Evolutionary conservation across 2,888 invertebrate species (phyloP).

Genomic region (Philereme transversata): DNA sequence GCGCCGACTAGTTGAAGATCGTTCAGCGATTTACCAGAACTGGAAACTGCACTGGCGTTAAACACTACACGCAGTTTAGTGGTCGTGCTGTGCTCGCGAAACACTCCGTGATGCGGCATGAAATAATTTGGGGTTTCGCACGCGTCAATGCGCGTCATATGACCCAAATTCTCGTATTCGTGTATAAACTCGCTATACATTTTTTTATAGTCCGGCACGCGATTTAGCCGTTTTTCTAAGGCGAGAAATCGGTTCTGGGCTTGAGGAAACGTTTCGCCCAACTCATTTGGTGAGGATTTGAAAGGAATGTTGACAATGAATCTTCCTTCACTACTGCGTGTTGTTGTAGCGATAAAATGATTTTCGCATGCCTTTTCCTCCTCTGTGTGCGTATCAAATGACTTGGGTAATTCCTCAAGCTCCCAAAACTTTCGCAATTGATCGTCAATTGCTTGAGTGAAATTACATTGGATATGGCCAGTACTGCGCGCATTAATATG

Average conservation of each 20-base stretch:
- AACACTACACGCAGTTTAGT: conserved; percentile 37
- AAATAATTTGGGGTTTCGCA: conserved; percentile 21
- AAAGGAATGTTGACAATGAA: conserved; percentile 25
- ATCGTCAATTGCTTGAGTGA: conserved; percentile 20
- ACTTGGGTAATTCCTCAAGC: conserved; percentile 20
- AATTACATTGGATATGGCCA: conserved; percentile 28
- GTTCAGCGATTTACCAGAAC: conserved; percentile 34
- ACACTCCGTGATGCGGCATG: conserved; percentile 39
- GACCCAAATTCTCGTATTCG: conserved; percentile 31
- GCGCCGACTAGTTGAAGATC: conserved; percentile 42
- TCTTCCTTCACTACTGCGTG: conserved; percentile 21
- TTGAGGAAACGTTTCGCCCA: conserved; percentile 3
- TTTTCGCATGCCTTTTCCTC: conserved; percentile 5
- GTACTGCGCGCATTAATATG: background rate
- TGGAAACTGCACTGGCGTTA: conserved; percentile 31
- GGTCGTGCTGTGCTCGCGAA: conserved; percentile 30
- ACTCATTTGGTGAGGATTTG: conserved; percentile 20
- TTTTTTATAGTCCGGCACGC: conserved; percentile 3
- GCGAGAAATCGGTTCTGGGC: conserved; percentile 5
- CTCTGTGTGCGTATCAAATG: conserved; percentile 3
- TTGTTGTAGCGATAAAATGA: conserved; percentile 12
- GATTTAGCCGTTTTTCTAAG: conserved; percentile 5
- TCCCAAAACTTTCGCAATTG: conserved; percentile 38
- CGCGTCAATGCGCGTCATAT: conserved; percentile 31
- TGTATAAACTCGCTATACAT: conserved; percentile 31